Evolutionary conservation across 2,113 vertebrate species (phyloP), one percentile per base, ranked within the genome.

Genomic region (Oryzias melastigma): DNA sequence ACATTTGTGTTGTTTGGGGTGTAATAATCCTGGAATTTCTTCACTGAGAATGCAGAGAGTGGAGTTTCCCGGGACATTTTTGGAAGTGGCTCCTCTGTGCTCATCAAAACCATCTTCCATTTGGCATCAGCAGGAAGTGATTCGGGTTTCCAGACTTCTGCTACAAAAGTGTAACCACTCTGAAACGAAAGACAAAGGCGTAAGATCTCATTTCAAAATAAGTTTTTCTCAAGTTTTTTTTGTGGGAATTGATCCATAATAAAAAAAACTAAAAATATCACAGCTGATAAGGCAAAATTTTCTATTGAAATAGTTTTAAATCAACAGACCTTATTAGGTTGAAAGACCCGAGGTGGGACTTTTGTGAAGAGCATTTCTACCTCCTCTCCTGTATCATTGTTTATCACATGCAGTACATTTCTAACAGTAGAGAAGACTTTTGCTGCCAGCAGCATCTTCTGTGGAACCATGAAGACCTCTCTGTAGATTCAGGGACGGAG

Each of bases 151-250:
- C 79, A 22, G 0, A 89, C 91, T 87, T 96, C 95, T 6, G 91
- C 95, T 64, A 95, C 81, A 35, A 98, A 95, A 0, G 95, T 96
- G 53, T 98, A 99, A 17, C 96, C 96, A 35, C 86, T 90, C 96
- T 99, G 55, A 4, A 65, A 47, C 25, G 57, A 43, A 6, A 59
- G 3, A 68, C 4, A 55, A 62, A 43, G 1, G 40, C 12, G 10
- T 35, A 35, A 35, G 8, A 35, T 35, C 29, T 35, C 10, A 35
- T 35, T 35, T 35, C 29, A 35, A 35, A 35, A 35, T 35, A 35
- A 35, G 12, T n/a, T n/a, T n/a, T n/a, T n/a, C 16, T 27, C 2
- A 52, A n/a, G 25, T 17, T 1, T 52, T n/a, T 25, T 16, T 8
- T 25, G 2, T 1, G 1, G 10, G 10, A 12, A 42, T 40, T 20